Evolutionary conservation across 1,140 invertebrate species (phyloP).

Genomic region (Wasmannia auropunctata): DNA sequence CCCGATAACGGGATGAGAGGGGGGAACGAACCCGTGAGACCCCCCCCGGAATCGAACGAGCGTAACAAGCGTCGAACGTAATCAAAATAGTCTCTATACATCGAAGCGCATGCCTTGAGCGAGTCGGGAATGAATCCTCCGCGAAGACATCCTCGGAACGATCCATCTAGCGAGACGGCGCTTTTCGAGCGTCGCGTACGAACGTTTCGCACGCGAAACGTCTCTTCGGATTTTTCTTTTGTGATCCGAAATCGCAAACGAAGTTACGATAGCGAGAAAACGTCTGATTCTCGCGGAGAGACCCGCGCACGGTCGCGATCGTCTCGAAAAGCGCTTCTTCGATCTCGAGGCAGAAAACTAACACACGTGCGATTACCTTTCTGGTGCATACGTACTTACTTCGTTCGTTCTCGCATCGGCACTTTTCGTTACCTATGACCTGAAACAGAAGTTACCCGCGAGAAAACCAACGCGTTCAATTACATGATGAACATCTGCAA

Average conservation of each 20-base stretch:
- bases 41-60: not conserved
- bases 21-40: not conserved
- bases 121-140: constrained; percentile 35
- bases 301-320: not conserved
- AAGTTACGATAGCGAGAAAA: not conserved
- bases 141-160: constrained; percentile 8
- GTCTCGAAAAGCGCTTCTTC: constrained; percentile 55
- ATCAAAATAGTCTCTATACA: constrained; percentile 72
- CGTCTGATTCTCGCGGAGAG: not conserved
- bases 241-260: not conserved
- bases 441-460: constrained; percentile 36
- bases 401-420: not conserved
- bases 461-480: not conserved
- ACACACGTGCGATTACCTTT: constrained; percentile 59
- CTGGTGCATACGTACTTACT: constrained; percentile 52
- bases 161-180: constrained; percentile 33
- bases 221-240: not conserved
- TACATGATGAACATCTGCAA: not conserved
- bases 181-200: constrained; percentile 51
- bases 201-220: not conserved
- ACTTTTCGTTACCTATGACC: not conserved
- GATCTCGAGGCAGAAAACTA: constrained; percentile 50
- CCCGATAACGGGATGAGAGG: not conserved
- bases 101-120: constrained; percentile 79
- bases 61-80: constrained; percentile 43